Conservation (phyloP, 2,797 vertebrate genomes). For the Anisognathus igniventris region DNA sequence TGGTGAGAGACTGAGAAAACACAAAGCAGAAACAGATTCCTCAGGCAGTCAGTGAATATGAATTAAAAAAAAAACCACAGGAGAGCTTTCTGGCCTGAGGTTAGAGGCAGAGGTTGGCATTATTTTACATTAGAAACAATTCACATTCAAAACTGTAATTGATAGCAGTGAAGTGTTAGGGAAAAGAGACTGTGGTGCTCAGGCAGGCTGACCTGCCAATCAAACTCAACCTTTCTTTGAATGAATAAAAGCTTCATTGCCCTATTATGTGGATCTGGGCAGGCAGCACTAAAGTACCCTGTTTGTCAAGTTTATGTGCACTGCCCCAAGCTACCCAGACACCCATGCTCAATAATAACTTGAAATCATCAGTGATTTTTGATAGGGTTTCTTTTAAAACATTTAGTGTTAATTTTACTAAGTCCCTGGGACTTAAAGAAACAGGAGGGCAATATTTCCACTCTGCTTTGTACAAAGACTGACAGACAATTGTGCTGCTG, state of each 20-base stretch:
- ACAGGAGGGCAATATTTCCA: slow-evolving; percentile 30
- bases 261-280: slow-evolving; percentile 77
- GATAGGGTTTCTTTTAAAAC: slow-evolving; percentile 66
- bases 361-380: slow-evolving; percentile 69
- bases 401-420: slow-evolving; percentile 65
- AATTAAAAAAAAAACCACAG: slow-evolving; percentile 59
- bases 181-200: slow-evolving; percentile 67
- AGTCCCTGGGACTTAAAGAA: slow-evolving; percentile 40
- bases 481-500: slow-evolving; percentile 43
- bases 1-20: slow-evolving; percentile 54
- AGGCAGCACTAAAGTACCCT: slow-evolving; percentile 77
- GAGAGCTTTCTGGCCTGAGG: slow-evolving; percentile 74
- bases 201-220: slow-evolving; percentile 79
- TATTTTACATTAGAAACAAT: slow-evolving; percentile 97
- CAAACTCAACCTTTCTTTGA: slow-evolving; percentile 77
- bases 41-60: slow-evolving; percentile 53
- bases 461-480: slow-evolving; percentile 45
- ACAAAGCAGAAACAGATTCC: slow-evolving; percentile 65
- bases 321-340: slow-evolving; percentile 75
- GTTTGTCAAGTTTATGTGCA: slow-evolving; percentile 80
- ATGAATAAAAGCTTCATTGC: slow-evolving; percentile 79
- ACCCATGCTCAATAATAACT: slow-evolving; percentile 73
- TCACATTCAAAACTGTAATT: slow-evolving; percentile 96
- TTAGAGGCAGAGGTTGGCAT: slow-evolving; percentile 82
- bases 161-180: slow-evolving; percentile 88